phyloP scores from a whole-genome alignment of 2,888 invertebrate species.

The Apodemia zela region DNA sequence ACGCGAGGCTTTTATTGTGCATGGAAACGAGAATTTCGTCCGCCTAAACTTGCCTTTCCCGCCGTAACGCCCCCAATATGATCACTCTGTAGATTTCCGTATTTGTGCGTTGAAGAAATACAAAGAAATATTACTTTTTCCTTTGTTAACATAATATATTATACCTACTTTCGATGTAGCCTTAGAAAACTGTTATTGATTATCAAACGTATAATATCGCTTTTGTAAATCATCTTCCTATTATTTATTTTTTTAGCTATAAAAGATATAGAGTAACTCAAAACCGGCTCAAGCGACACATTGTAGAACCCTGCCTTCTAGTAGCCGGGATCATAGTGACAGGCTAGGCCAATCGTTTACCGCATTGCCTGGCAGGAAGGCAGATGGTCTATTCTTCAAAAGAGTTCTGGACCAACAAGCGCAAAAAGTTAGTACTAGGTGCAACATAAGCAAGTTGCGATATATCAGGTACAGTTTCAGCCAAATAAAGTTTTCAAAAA shows the following conservation, averaged over 20 bases:
- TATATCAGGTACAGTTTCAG: too few relatives aligned
- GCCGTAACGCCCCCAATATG: conserved; percentile 34
- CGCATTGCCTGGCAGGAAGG: too few relatives aligned
- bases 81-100: conserved; percentile 22
- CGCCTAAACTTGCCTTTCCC: conserved; percentile 36
- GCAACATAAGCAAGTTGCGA: too few relatives aligned
- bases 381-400: too few relatives aligned
- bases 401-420: too few relatives aligned
- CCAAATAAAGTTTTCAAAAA: too few relatives aligned
- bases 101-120: conserved; percentile 9
- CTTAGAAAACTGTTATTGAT: not conserved
- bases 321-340: too few relatives aligned
- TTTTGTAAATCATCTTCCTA: not conserved
- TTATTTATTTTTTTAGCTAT: not conserved
- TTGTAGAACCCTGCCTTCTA: too few relatives aligned
- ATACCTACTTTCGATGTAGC: not conserved
- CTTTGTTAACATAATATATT: conserved; percentile 2
- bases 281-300: too few relatives aligned
- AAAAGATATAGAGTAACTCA: not conserved
- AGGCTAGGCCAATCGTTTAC: too few relatives aligned
- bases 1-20: conserved; percentile 57
- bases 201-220: not conserved
- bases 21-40: conserved; percentile 27
- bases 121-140: conserved; percentile 9
- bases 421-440: too few relatives aligned